Conservation (phyloP, 1,140 invertebrate genomes). For the Diabrotica virgifera region DNA sequence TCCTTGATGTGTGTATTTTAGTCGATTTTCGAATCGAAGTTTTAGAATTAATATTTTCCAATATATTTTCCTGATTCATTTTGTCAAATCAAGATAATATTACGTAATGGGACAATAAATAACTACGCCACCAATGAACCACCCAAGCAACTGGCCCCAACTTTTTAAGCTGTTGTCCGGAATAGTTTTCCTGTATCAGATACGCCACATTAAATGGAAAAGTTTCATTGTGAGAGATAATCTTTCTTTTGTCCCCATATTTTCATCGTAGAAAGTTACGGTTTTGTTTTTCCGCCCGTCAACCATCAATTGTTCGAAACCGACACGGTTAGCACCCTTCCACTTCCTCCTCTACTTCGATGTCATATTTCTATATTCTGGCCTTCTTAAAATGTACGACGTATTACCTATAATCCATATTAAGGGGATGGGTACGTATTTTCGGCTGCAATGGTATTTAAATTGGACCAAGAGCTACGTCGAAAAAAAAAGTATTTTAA, state of each 20-base stretch:
- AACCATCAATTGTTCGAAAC: conserved; percentile 19
- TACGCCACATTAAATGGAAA: conserved; percentile 21
- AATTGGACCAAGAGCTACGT: too few species aligned
- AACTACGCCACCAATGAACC: conserved; percentile 7
- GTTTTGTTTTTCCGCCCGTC: conserved; percentile 18
- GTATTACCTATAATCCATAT: too few species aligned
- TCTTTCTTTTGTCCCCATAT: conserved; percentile 19
- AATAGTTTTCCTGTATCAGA: conserved; percentile 18
- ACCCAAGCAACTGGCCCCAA: conserved; percentile 1
- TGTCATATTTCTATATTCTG: neutral
- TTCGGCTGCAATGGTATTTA: too few species aligned
- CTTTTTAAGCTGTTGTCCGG: conserved; percentile 8
- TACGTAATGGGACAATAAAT: neutral
- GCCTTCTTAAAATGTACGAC: too few species aligned
- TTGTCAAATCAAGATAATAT: neutral
- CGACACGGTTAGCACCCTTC: conserved; percentile 16
- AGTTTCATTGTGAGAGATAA: conserved; percentile 18
- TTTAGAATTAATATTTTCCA: neutral
- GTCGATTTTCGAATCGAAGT: neutral
- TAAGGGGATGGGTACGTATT: too few species aligned
- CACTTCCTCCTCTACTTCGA: neutral
- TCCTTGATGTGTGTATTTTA: too few species aligned
- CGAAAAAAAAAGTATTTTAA: too few species aligned
- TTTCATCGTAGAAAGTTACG: conserved; percentile 17
- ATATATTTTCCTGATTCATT: neutral